phyloP scores from a whole-genome alignment of 2,797 vertebrate genomes.

The Sarcophilus harrisii region DNA sequence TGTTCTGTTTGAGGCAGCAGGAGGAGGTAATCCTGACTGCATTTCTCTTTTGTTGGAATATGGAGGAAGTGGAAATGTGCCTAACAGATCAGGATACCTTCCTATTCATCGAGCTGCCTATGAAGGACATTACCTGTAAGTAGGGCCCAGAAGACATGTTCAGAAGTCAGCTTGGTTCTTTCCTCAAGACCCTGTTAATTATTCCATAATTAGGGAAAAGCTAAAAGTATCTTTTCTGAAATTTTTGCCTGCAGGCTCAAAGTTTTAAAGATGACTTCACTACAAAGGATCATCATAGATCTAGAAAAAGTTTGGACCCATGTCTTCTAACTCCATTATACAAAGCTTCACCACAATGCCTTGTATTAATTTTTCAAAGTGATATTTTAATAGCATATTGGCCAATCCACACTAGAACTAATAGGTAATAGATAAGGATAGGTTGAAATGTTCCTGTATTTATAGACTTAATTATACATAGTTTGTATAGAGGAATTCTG shows the following conservation, averaged over 20 bases:
- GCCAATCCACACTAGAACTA: conserved; percentile 10
- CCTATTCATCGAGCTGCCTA: conserved; percentile 92
- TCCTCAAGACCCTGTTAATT: background rate
- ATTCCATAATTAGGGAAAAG: background rate
- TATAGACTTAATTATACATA: conserved; percentile 32
- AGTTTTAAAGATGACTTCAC: background rate
- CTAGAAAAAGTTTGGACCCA: background rate
- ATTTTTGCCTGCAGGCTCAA: conserved; percentile 24
- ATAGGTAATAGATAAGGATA: background rate
- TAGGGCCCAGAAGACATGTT: conserved; percentile 27
- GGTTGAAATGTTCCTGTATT: conserved; percentile 16
- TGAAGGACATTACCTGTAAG: conserved; percentile 92
- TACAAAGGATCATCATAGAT: background rate
- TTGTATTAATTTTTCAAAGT: background rate
- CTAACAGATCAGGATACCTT: conserved; percentile 89
- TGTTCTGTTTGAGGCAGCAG: conserved; percentile 90
- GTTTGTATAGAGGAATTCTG: conserved; percentile 28
- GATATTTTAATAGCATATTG: conserved; percentile 11
- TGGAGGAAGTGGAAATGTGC: conserved; percentile 90
- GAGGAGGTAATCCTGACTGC: conserved; percentile 91
- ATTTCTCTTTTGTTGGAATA: conserved; percentile 89
- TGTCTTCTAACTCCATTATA: background rate
- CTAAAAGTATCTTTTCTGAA: conserved; percentile 21
- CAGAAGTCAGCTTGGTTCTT: background rate
- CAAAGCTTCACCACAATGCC: background rate